Conservation (phyloP, 2,888 invertebrate genomes). For the Drosophila merina region DNA sequence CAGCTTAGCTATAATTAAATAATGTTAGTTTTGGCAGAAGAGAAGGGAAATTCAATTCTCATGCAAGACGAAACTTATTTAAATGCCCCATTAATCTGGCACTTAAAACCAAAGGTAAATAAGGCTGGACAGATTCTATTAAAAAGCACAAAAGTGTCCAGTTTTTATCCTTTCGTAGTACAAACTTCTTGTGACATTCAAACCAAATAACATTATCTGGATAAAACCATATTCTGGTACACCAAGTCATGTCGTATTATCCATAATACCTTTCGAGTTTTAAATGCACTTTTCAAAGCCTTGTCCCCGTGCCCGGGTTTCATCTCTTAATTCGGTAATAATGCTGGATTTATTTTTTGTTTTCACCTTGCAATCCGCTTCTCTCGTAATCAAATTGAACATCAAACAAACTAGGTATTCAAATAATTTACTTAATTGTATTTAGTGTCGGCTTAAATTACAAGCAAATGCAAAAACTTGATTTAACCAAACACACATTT, state of each 20-base stretch:
- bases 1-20: constrained; percentile 27
- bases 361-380: background rate
- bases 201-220: background rate
- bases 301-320: no score
- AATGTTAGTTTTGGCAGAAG: constrained; percentile 1
- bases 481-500: constrained; percentile 6
- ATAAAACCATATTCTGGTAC: no score
- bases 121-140: background rate
- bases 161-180: background rate
- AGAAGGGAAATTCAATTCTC: background rate
- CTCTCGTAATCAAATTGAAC: background rate
- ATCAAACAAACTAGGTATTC: background rate
- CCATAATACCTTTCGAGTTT: no score
- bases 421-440: constrained; percentile 40
- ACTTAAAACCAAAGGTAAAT: background rate
- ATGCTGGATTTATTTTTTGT: no score
- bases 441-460: constrained; percentile 3
- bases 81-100: background rate
- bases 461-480: background rate
- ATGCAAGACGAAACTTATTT: no score
- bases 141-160: no score
- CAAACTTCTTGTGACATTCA: background rate
- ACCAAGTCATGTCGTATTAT: no score
- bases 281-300: no score
- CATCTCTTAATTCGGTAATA: no score